Evolutionary conservation across 2,888 invertebrate genomes (phyloP), one percentile per base, ranked within the genome.

Genomic region (Drosophila mercatorum): DNA sequence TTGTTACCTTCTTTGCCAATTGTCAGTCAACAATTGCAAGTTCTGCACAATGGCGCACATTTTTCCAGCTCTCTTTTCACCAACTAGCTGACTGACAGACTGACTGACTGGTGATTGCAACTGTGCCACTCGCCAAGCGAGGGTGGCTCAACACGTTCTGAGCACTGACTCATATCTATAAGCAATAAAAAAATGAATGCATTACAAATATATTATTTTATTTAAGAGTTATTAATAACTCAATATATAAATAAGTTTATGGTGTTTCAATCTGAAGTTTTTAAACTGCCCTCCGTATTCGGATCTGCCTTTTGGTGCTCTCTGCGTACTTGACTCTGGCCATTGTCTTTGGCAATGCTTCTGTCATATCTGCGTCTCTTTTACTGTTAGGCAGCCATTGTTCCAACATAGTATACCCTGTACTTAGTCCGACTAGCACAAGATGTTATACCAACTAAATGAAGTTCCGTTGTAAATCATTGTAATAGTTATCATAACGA

Each of bases 1-100:
- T 74, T 68, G 87, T 78, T 87, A 78, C 72, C 72, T 80, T 68
- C 81, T 85, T 81, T 77, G 78, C 82, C 87, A 84, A 87, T 89
- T 90, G 90, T 88, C 78, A 69, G 71, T 51, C 68, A 77, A 88
- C 88, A 88, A 90, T 89, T 86, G 88, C 84, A 76, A 86, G 72
- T 88, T 88, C 49, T 11, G 57, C 77, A 88, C 88, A 88, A 88
- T 78, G 78, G 71, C 55, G 59, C 80, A 75, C 86, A 72, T 89
- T 89, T 86, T 89, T 88, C 72, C 88, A 83, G 73, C 72, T 81
- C 80, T 66, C 69, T 72, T 71, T 68, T 75, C 52, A 71, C 74
- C 68, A 72, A 74, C 81, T 74, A 83, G 71, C 79, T 51, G 51
- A 36, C 34, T 36, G 51, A 71, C 62, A 75, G 61, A 67, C 72